Evolutionary conservation across 2,797 vertebrate species (phyloP), one percentile per base, ranked within the genome.

Genomic region (Sebastiscus albofasciatus): DNA sequence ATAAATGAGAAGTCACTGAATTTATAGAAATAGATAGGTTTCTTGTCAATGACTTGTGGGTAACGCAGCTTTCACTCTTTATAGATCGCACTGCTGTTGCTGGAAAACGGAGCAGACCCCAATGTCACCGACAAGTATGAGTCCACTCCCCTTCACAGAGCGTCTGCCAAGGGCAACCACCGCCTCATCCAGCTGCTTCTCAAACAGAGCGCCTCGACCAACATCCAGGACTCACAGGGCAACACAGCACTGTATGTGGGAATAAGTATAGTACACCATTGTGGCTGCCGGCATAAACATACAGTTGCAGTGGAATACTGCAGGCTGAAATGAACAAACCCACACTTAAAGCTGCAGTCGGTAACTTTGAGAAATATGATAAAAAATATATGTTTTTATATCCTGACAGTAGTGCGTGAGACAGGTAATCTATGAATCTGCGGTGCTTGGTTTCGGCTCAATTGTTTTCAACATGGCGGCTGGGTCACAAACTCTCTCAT

Each of bases 141-240:
- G 61, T 98, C 98, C 26, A 99, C 98, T 31, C 97, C 97, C 0
- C 94, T 99, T 75, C 98, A 99, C 93, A 94, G 97, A 92, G 99
- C 98, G 1, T 96, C 98, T 31, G 95, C 98, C 56, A 99, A 99
- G 90, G 98, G 98, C 86, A 99, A 99, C 94, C 93, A 96, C 67
- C 96, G 96, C 75, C 97, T 98, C 86, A 96, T 99, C 77, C 97
- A 98, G 92, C 96, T 99, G 81, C 97, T 99, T 66, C 95, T 99
- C 82, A 96, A 96, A 89, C 95, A 98, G 90, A 97, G 96, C 14
- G 98, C 98, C 1, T 98, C 98, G 7, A 96, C 97, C 67, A 97
- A 99, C 82, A 97, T 99, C 79, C 97, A 97, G 91, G 98, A 99
- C 87, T 97, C 96, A 1, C 97, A 99, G 92, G 99, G 99, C 80